Base-by-base conservation (phyloP, 2,888 invertebrate species). In the Prostheceraeus crozeri region DNA sequence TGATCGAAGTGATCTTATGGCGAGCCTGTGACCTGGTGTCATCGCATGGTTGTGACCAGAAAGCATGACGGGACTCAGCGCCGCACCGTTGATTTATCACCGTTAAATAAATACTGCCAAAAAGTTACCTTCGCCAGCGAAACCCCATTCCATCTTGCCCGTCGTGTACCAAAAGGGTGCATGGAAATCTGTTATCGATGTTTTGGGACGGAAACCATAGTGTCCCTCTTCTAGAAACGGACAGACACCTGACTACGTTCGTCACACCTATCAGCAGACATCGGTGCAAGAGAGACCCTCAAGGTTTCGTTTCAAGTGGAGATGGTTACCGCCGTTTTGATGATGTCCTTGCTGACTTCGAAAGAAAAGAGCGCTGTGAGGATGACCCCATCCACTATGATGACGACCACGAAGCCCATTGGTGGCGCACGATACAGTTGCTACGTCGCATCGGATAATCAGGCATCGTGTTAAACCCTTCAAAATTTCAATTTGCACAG, bases 261-360 rank as follows among this genome's bases (percentile, higher is more conserved):
- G 61, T 64, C 14, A 64, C 63, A 33, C 63, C 61, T 28, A 56
- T 59, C 58, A 59, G 61, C 2, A 56, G 61, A 11, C 59, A 61
- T 31, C n/a, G 62, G 11, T 64, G 60, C 61, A 63, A 59, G 21
- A 58, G 54, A 25, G 63, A 63, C 28, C 63, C 64, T 35, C 63
- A 62, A 33, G 63, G 59, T 35, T 64, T 62, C 27, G 1, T 64
- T 16, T 60, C 64, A 31, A 59, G 57, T 45, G 64, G 63, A 16
- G 63, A 35, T 16, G 65, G 58, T 2, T 64, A 64, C 53, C 63
- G 60, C 11, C 60, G 64, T 10, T 65, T 63, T 51, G 64, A 64
- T 40, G 64, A 46, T 1, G 59, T 64, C 4, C 14, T 59, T 6
- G 27, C 61, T 27, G 52, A 63, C 51, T 16, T 19, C 8, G 48